Base-by-base conservation (phyloP, 2,797 vertebrate species). In the Clangula hyemalis region DNA sequence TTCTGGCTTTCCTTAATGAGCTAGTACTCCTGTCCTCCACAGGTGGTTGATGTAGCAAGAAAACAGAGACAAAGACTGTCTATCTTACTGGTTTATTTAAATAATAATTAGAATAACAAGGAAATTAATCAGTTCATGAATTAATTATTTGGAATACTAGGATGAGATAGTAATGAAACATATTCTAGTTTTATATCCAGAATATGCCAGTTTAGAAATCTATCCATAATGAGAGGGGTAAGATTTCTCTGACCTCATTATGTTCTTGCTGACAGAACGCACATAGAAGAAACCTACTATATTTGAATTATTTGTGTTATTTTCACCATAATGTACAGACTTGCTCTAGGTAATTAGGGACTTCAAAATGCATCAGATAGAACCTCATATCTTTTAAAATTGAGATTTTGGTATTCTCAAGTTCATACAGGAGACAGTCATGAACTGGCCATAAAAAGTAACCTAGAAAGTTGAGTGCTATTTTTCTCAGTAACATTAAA, bases 1-100 rank as follows among this genome's bases (percentile, higher is more conserved):
- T 96, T 96, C 83, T 91, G 73, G 8, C 75, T 96, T 96, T 94
- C 28, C 65, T 73, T 97, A 91, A 92, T 90, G 71, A 97, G 64
- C 69, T 73, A 74, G 71, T 27, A 68, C 81, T 81, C 25, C 12
- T 95, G 56, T 84, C 74, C 41, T 89, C 60, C 61, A 36, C 89
- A 77, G 51, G 85, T 74, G 58, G 51, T 7, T 93, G 78, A 87
- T 62, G 10, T 27, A 39, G 76, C 70, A 85, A 85, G 64, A 95
- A 69, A 16, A 0, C 8, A 53, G 76, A 82, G 64, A 94, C 71
- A 62, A 82, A 93, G 56, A 39, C 43, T 70, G 45, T 87, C 60
- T 61, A 45, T 54, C 64, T 96, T 39, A 16, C 36, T 91, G 36
- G 11, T 47, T 91, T 36, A 89, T 90, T 94, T 94, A 89, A 90